Percentiles rank a stretch among this genome's conserved stretches.
Conservation (phyloP, 2,888 invertebrate species). For the Athrips mouffetella region DNA sequence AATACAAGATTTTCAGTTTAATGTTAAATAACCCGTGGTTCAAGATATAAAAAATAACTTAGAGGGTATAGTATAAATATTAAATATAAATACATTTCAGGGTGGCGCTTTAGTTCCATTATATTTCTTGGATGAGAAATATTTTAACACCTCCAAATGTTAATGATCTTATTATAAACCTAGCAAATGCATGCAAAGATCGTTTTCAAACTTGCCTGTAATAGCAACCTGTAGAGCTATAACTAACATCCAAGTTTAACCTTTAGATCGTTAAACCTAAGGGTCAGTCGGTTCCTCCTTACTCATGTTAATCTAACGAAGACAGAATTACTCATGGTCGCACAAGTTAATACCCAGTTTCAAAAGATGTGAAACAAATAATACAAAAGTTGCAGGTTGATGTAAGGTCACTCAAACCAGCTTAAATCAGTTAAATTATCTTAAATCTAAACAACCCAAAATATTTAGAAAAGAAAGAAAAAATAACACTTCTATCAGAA, state of each 20-base stretch:
- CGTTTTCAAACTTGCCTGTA: not conserved
- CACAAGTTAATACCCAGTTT: not conserved
- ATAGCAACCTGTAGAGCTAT: not conserved
- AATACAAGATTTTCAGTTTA: too few species aligned
- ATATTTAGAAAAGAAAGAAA: not conserved
- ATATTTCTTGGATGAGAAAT: too few species aligned
- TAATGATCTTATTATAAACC: too few species aligned
- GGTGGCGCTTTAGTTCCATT: too few species aligned
- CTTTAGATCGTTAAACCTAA: not conserved
- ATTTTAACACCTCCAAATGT: too few species aligned
- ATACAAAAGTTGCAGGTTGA: not conserved
- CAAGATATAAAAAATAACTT: too few species aligned
- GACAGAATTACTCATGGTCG: not conserved
- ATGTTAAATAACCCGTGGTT: too few species aligned
- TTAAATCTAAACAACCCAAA: not conserved
- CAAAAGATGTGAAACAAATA: not conserved
- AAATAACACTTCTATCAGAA: not conserved
- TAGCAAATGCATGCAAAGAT: too few species aligned
- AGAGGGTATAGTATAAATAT: too few species aligned
- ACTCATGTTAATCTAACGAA: not conserved
- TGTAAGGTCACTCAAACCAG: too few species aligned
- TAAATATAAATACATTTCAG: too few species aligned
- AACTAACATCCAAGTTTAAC: constrained; percentile 4
- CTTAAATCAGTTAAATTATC: too few species aligned
- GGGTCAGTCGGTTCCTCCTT: constrained; percentile 5